Percentiles rank a stretch among this genome's conserved stretches.
These are phyloP conservation scores for Stenopsyche tienmushanensis DNA, from an alignment of 1,140 invertebrate genomes.

Conservation along the genomic window DNA sequence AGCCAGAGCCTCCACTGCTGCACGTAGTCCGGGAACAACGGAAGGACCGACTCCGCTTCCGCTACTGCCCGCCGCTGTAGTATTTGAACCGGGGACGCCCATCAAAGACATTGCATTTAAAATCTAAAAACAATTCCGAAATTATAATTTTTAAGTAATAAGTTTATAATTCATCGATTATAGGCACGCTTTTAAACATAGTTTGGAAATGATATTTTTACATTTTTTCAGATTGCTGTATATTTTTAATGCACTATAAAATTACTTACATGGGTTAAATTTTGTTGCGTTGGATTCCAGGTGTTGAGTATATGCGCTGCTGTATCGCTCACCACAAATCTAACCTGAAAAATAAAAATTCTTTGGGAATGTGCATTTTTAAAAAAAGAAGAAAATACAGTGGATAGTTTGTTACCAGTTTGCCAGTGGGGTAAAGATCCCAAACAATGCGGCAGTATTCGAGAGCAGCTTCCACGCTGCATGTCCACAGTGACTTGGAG, in stretches of 20 bases:
- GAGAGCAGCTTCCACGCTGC: conserved; percentile 87
- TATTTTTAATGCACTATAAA: background rate
- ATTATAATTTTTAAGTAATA: background rate
- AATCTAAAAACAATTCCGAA: conserved; percentile 52
- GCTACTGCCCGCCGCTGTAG: conserved; percentile 49
- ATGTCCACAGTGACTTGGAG: conserved; percentile 92
- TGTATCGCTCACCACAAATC: conserved; percentile 82
- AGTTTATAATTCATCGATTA: background rate
- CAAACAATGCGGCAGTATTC: conserved; percentile 96
- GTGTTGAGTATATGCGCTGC: conserved; percentile 77
- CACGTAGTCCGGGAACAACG: conserved; percentile 80
- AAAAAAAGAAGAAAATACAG: no score
- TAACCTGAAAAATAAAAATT: conserved; percentile 60
- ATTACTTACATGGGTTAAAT: conserved; percentile 72
- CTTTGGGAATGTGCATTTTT: background rate
- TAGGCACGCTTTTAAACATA: background rate
- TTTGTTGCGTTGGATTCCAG: conserved; percentile 79
- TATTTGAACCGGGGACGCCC: conserved; percentile 60
- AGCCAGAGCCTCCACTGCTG: conserved; percentile 83
- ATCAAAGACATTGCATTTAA: conserved; percentile 72
- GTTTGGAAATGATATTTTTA: background rate
- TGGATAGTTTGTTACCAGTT: conserved; percentile 70
- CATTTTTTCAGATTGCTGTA: background rate
- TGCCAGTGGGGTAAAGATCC: conserved; percentile 89
- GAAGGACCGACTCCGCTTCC: conserved; percentile 50